phyloP scores from a whole-genome alignment of 1,140 invertebrate genomes.

The Lasioglossum baleicum region DNA sequence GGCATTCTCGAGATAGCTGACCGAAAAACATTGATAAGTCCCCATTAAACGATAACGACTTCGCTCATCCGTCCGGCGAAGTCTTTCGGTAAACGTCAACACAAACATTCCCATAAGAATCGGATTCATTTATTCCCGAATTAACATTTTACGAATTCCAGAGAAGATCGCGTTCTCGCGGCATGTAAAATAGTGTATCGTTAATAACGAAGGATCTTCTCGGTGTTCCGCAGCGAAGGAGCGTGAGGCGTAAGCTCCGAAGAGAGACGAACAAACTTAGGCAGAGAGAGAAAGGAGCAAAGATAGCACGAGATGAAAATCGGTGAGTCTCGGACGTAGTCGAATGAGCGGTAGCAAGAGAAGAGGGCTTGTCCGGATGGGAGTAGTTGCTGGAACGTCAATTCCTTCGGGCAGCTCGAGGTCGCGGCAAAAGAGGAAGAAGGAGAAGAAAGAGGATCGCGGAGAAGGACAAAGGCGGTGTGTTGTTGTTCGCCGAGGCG shows the following conservation, averaged over 20 bases:
- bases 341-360: conserved; percentile 18
- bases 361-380: conserved; percentile 42
- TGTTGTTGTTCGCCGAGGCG: not conserved
- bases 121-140: too few relatives aligned
- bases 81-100: too few relatives aligned
- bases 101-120: too few relatives aligned
- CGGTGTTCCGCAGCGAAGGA: not conserved
- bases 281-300: not conserved
- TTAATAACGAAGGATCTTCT: not conserved
- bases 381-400: conserved; percentile 39
- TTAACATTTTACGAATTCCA: too few relatives aligned
- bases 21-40: too few relatives aligned
- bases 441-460: not conserved
- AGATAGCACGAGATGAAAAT: conserved; percentile 17
- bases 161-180: too few relatives aligned
- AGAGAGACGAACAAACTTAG: not conserved
- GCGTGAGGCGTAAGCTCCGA: not conserved
- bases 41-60: too few relatives aligned
- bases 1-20: too few relatives aligned
- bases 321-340: not conserved
- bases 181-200: not conserved
- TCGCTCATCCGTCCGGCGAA: too few relatives aligned
- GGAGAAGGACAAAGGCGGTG: conserved; percentile 3
- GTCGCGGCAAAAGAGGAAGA: conserved; percentile 2
- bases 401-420: conserved; percentile 25